Evolutionary conservation across 2,113 vertebrate species (phyloP), one percentile per base, ranked within the genome.

Genomic region (Taxidea taxus): DNA sequence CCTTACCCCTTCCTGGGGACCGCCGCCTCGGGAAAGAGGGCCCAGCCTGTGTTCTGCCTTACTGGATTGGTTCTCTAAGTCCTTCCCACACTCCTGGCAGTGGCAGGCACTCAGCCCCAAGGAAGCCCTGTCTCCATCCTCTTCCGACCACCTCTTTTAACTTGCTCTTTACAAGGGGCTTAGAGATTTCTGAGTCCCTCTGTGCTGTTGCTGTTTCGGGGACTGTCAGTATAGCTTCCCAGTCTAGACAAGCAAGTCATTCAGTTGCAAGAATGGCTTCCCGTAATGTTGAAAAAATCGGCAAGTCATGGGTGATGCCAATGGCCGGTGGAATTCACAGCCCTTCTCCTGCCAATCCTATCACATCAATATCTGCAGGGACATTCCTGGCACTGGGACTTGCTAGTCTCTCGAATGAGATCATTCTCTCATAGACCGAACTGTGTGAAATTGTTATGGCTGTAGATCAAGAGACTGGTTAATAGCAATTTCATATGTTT

Each of bases 331-430:
- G 37, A 60, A 56, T n/a, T 14, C 54, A 34, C 39, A 81, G 82
- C 14, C 51, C 13, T 87, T 25, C 37, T 84, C n/a, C 21, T 42
- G 18, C 27, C 0, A 2, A 21, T 21, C 27, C 31, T 37, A 4
- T 7, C 1, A 1, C 1, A 6, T 25, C 12, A 7, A 7, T 4
- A 4, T n/a, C 39, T 21, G 62, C 37, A 39, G 34, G 4, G 31
- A 39, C 0, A 31, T 15, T 18, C 9, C 1, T 0, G 7, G 39
- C 31, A 31, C 21, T 20, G 29, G 23, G 51, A 54, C 13, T 2
- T 25, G 29, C 86, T 68, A 2, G 0, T 21, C n/a, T 37, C 23
- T 91, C 13, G 4, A 10, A 23, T 8, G 0, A 20, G 47, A 47
- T 54, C 31, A 1, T 49, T 10, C 25, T 18, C 60, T 54, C 49